Evolutionary conservation across 2,888 invertebrate species (phyloP).

Genomic region (Drosophila affinis): DNA sequence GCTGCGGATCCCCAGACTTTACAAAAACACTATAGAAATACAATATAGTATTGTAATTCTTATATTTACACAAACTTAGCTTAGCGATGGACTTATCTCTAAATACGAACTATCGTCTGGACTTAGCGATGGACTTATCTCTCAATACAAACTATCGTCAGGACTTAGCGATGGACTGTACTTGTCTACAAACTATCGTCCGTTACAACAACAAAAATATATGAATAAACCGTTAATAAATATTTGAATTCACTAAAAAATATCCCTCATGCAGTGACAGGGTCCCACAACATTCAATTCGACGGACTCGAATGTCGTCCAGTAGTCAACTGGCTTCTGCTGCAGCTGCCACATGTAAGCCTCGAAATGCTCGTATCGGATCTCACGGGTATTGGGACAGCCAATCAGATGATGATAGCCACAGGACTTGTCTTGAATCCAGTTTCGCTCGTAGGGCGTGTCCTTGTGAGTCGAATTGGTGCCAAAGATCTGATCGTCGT

Average conservation of each 20-base stretch:
- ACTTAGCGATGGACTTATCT: too few species aligned
- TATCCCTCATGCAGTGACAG: neutral
- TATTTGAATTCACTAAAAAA: neutral
- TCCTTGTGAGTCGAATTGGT: neutral
- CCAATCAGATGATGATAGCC: constrained; percentile 49
- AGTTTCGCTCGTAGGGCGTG: constrained; percentile 41
- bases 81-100: too few species aligned
- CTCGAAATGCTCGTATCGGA: constrained; percentile 66
- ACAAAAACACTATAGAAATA: too few species aligned
- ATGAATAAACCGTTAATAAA: too few species aligned
- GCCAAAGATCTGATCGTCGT: constrained; percentile 16
- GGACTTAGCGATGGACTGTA: too few species aligned
- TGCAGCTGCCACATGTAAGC: constrained; percentile 68
- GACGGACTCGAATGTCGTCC: constrained; percentile 52
- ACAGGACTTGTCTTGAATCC: constrained; percentile 59
- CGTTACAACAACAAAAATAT: too few species aligned
- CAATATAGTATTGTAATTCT: too few species aligned
- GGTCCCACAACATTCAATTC: neutral
- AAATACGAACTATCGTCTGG: too few species aligned
- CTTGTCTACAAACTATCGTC: too few species aligned
- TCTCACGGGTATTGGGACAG: constrained; percentile 50
- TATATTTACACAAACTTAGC: too few species aligned
- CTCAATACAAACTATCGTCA: too few species aligned
- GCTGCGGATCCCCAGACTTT: too few species aligned
- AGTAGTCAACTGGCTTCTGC: constrained; percentile 56